Percentiles rank a stretch among this genome's conserved stretches.
These are phyloP conservation scores for Achroia grisella DNA, from an alignment of 1,140 invertebrate genomes.

Conservation along the genomic window DNA sequence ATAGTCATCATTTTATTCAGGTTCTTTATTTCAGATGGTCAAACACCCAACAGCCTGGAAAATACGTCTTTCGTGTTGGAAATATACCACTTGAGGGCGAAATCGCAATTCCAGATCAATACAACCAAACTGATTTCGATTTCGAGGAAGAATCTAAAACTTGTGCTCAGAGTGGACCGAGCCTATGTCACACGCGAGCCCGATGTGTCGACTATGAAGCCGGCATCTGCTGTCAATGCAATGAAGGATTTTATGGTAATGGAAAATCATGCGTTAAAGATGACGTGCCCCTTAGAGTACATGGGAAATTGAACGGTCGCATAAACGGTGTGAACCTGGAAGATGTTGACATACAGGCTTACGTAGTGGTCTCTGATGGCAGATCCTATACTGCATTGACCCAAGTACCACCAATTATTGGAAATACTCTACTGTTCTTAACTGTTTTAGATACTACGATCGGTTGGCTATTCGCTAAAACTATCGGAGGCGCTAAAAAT, in stretches of 20 bases:
- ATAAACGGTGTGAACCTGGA: conserved; percentile 85
- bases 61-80: conserved; percentile 90
- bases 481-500: conserved; percentile 82
- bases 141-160: conserved; percentile 60
- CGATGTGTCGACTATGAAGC: conserved; percentile 85
- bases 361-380: conserved; percentile 91
- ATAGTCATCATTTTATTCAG: neutral
- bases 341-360: conserved; percentile 92
- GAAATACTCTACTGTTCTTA: conserved; percentile 85
- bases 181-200: conserved; percentile 87
- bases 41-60: conserved; percentile 87
- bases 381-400: conserved; percentile 94
- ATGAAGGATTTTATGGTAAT: conserved; percentile 89
- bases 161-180: conserved; percentile 74
- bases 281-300: conserved; percentile 87
- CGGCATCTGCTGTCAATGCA: conserved; percentile 93
- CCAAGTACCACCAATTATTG: conserved; percentile 81
- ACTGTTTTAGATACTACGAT: conserved; percentile 86
- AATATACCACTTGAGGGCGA: conserved; percentile 76
- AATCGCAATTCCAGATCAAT: conserved; percentile 79
- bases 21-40: conserved; percentile 79
- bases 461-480: conserved; percentile 94
- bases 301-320: conserved; percentile 86
- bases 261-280: conserved; percentile 90
- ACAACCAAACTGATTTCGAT: conserved; percentile 58